Conservation (phyloP, 2,888 invertebrate genomes). For the Stenichneumon culpator region DNA sequence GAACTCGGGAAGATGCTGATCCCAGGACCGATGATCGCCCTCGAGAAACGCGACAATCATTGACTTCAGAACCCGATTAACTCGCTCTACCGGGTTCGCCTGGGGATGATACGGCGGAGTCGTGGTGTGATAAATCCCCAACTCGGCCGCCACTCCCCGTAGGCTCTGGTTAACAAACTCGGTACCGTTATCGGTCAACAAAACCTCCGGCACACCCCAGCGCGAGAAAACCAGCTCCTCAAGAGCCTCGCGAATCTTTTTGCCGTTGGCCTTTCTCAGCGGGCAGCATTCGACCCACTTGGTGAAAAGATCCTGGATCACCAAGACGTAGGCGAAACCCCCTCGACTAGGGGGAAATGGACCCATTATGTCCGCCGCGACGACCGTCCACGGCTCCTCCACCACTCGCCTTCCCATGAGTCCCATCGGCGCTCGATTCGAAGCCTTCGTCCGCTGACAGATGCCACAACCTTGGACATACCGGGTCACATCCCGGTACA, state of each 20-base stretch:
- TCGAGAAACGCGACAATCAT: conserved; percentile 28
- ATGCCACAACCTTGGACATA: conserved; percentile 71
- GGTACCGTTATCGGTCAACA: conserved; percentile 10
- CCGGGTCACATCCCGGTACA: conserved; percentile 61
- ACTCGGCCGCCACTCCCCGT: no score
- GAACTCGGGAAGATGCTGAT: conserved; percentile 46
- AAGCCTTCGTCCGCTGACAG: conserved; percentile 71
- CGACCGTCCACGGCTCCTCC: conserved; percentile 63
- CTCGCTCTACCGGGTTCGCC: conserved; percentile 4
- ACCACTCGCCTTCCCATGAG: conserved; percentile 61
- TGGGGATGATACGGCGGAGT: no score
- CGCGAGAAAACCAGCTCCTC: conserved; percentile 65
- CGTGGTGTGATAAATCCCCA: no score
- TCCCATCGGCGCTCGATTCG: conserved; percentile 67
- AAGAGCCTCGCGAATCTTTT: conserved; percentile 36
- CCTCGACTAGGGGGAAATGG: conserved; percentile 59
- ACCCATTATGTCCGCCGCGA: no score
- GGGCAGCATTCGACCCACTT: conserved; percentile 45
- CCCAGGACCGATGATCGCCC: conserved; percentile 67
- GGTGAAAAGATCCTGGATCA: conserved; percentile 53
- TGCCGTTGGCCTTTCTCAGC: conserved; percentile 30
- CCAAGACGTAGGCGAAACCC: background rate
- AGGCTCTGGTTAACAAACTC: no score
- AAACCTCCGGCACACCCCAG: conserved; percentile 61
- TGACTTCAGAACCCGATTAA: background rate